These are phyloP conservation scores for Galeruca laticollis DNA, from an alignment of 2,888 invertebrate species.

Conservation along the genomic window DNA sequence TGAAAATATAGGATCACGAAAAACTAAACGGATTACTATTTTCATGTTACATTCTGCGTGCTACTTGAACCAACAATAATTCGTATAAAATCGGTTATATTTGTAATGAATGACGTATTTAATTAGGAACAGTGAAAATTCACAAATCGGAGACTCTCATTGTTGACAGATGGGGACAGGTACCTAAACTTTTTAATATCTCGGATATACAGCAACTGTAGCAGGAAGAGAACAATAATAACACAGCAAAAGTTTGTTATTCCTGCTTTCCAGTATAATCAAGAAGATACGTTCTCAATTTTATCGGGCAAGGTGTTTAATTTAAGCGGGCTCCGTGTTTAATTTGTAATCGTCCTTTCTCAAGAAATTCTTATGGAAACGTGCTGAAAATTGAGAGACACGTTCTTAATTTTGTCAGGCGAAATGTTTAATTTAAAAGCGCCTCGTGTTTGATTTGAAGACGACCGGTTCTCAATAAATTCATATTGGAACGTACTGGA, in stretches of 20 bases:
- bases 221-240: conserved; percentile 1
- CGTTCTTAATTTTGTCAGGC: conserved; percentile 4
- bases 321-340: conserved; percentile 1
- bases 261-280: not conserved
- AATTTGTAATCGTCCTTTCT: not conserved
- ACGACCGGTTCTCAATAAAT: not conserved
- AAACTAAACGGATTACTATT: too few relatives aligned
- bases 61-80: too few relatives aligned
- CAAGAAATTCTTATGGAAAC: conserved; percentile 2
- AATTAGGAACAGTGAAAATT: too few relatives aligned
- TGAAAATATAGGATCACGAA: too few relatives aligned
- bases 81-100: too few relatives aligned
- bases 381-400: conserved; percentile 2
- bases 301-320: conserved; percentile 4
- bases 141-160: too few relatives aligned
- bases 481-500: not conserved
- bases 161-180: not conserved
- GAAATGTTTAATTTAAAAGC: conserved; percentile 2
- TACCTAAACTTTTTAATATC: not conserved
- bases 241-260: not conserved
- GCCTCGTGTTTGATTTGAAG: conserved; percentile 1
- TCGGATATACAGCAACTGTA: conserved; percentile 1
- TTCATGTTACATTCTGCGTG: too few relatives aligned
- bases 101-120: too few relatives aligned
- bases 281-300: conserved; percentile 4